These are phyloP conservation scores for Drosophila algonquin DNA, from an alignment of 2,888 invertebrate genomes.

Conservation along the genomic window DNA sequence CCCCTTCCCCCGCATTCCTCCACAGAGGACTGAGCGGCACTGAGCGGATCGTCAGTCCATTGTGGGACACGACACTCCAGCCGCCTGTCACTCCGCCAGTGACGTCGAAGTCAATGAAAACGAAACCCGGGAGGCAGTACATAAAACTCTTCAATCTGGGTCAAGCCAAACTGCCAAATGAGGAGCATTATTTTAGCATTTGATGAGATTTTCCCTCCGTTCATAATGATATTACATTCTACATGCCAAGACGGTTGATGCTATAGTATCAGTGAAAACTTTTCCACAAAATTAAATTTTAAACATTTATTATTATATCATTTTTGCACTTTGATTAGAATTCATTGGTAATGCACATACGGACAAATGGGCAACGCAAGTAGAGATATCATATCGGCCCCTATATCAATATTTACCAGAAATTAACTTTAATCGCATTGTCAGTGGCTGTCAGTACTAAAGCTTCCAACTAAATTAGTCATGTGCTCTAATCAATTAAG, in stretches of 20 bases:
- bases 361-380: neutral
- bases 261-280: constrained; percentile 4
- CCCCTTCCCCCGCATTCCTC: too few species aligned
- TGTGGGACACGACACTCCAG: constrained; percentile 24
- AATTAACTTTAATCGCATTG: constrained; percentile 67
- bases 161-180: constrained; percentile 32
- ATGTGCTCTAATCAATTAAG: constrained; percentile 63
- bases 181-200: constrained; percentile 27
- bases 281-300: constrained; percentile 8
- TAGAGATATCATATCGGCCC: constrained; percentile 47
- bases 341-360: constrained; percentile 29
- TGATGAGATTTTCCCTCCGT: constrained; percentile 1
- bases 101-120: constrained; percentile 58
- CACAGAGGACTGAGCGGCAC: neutral
- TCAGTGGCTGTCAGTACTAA: constrained; percentile 58
- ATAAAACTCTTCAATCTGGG: constrained; percentile 48
- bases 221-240: neutral
- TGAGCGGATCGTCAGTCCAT: constrained; percentile 40
- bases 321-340: constrained; percentile 22
- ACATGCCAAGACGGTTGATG: neutral
- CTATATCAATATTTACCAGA: constrained; percentile 64
- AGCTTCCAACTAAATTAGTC: constrained; percentile 48
- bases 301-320: neutral
- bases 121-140: constrained; percentile 63
- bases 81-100: constrained; percentile 44